Evolutionary conservation across 2,888 invertebrate genomes (phyloP), one percentile per base, ranked within the genome.

Genomic region (Lamproptera curius): DNA sequence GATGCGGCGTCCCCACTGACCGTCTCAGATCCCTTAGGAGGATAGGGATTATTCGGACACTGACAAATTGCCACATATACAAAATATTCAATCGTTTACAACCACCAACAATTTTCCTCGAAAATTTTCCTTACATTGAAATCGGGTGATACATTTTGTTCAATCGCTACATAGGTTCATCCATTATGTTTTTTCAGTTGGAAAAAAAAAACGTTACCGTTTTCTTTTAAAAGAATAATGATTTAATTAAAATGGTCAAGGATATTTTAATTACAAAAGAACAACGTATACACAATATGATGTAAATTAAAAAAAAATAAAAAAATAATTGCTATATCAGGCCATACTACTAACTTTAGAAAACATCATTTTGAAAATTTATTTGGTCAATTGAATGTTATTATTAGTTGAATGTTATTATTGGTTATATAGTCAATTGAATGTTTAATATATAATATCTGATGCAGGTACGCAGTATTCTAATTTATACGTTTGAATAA

Each of bases 31-130:
- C 79, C 80, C 81, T 77, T 78, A 78, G 80, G 79, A 76, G 75
- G 72, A 55, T 53, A 67, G 68, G 83, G 83, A 84, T 85, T 85
- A 85, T 76, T 67, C 68, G 65, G 84, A 84, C 86, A 73, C 82
- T 84, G 84, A 85, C 80, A 80, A 76, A 85, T 85, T 75, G 79
- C 79, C 63, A 67, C 76, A 73, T 70, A 72, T 67, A 77, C 79
- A 80, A 80, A 73, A 75, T 74, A 74, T 82, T 76, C 75, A 79
- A 82, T 82, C 74, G 78, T 73, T 82, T 82, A 48, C 38, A 48
- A 48, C 34, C 36, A 49, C 48, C n/a, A n/a, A n/a, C n/a, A n/a
- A 50, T 36, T 51, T 48, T 48, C 34, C 45, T 43, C 39, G 42
- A 39, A 40, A 46, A 47, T 46, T n/a, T 10, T n/a, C 6, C 28